Percentiles rank a stretch among this genome's conserved stretches.
phyloP scores from a whole-genome alignment of 2,888 invertebrate genomes.

The Amblyjoppa fuscipennis region DNA sequence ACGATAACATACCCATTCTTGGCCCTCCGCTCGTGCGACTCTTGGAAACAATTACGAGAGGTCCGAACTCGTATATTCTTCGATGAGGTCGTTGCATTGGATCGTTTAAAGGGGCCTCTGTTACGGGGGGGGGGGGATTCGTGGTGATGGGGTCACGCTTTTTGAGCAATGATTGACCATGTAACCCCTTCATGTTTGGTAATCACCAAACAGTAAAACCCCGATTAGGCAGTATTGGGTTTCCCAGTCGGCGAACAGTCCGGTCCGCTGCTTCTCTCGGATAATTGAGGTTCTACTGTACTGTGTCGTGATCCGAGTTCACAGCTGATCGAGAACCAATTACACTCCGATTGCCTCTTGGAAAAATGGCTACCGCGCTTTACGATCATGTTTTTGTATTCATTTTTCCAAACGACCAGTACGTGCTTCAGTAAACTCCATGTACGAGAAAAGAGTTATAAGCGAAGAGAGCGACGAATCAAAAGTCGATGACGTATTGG shows the following conservation, averaged over 20 bases:
- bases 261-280: too few relatives aligned
- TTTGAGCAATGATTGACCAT: too few relatives aligned
- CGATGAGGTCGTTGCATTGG: not conserved
- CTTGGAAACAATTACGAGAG: slow-evolving; percentile 1
- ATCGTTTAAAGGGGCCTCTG: slow-evolving; percentile 15
- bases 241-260: too few relatives aligned
- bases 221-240: too few relatives aligned
- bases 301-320: not conserved
- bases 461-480: slow-evolving; percentile 7
- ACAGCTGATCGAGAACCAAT: not conserved
- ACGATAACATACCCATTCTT: slow-evolving; percentile 15
- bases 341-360: not conserved
- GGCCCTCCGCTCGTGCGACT: not conserved
- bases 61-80: not conserved
- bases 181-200: too few relatives aligned
- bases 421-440: not conserved
- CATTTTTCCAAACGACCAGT: not conserved
- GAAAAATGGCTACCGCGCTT: not conserved
- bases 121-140: not conserved
- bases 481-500: not conserved
- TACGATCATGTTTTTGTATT: not conserved
- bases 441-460: not conserved
- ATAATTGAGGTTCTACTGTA: not conserved
- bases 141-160: too few relatives aligned
- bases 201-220: too few relatives aligned